These are phyloP conservation scores for Plodia interpunctella DNA, from an alignment of 1,140 invertebrate species.

Conservation along the genomic window DNA sequence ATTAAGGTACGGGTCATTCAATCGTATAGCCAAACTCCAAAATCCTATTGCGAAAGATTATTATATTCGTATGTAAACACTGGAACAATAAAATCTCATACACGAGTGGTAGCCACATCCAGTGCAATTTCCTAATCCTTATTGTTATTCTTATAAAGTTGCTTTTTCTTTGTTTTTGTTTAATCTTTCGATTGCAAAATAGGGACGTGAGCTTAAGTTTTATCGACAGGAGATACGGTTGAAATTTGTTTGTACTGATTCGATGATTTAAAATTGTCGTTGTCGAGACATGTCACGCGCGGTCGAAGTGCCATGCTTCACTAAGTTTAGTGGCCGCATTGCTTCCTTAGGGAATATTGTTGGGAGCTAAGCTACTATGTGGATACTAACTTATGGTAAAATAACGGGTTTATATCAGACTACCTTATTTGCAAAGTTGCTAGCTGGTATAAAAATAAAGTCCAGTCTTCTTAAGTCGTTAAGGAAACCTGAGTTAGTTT, in stretches of 20 bases:
- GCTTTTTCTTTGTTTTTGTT: background rate
- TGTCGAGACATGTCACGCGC: conserved; percentile 29
- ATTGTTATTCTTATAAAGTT: conserved; percentile 13
- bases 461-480: background rate
- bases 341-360: conserved; percentile 18
- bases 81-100: conserved; percentile 18
- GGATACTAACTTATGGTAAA: background rate
- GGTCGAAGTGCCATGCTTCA: conserved; percentile 32
- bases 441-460: background rate
- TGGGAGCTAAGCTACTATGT: conserved; percentile 6
- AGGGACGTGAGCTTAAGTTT: background rate
- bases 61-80: conserved; percentile 22
- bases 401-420: background rate
- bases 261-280: conserved; percentile 1
- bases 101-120: conserved; percentile 7
- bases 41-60: conserved; percentile 12
- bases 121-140: conserved; percentile 13
- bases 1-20: background rate
- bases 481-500: too few species aligned
- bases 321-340: conserved; percentile 30
- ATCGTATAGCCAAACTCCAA: background rate
- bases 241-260: background rate
- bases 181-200: background rate
- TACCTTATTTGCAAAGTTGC: conserved; percentile 3
- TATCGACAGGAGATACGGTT: background rate